Evolutionary conservation across 2,888 invertebrate species (phyloP).

Genomic region (Phortica magna): DNA sequence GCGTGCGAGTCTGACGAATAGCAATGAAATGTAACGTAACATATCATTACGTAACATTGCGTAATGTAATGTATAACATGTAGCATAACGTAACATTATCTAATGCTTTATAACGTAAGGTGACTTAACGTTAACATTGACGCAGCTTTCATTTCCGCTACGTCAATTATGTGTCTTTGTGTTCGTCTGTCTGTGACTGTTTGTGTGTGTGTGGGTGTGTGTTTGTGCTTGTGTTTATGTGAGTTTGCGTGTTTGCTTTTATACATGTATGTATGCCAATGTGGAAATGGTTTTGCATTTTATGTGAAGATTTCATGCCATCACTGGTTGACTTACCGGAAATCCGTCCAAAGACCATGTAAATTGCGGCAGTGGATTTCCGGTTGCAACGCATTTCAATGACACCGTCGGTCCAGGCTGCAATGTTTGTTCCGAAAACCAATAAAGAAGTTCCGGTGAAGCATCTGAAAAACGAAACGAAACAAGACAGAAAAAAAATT

Average conservation of each 20-base stretch:
- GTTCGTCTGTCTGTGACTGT: background rate
- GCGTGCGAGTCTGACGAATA: constrained; percentile 17
- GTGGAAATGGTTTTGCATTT: background rate
- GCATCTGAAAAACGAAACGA: constrained; percentile 82
- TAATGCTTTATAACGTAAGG: background rate
- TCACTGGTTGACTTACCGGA: constrained; percentile 82
- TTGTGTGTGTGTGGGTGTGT: constrained; percentile 26
- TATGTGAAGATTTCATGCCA: background rate
- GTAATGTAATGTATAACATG: too few relatives aligned
- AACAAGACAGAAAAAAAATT: background rate
- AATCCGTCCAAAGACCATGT: constrained; percentile 94
- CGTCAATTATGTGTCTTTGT: constrained; percentile 43
- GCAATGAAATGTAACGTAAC: background rate
- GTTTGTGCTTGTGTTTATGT: constrained; percentile 35
- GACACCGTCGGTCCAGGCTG: constrained; percentile 95
- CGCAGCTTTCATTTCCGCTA: constrained; percentile 64
- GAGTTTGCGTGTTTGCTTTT: constrained; percentile 38
- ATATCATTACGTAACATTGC: background rate
- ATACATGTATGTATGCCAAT: background rate
- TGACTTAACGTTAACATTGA: constrained; percentile 53
- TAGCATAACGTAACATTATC: background rate
- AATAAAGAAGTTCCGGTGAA: constrained; percentile 92
- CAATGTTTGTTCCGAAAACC: constrained; percentile 94
- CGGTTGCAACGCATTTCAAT: constrained; percentile 95
- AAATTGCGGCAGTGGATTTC: constrained; percentile 95